Evolutionary conservation across 2,113 vertebrate genomes (phyloP).

Genomic region (Rhombomys opimus): DNA sequence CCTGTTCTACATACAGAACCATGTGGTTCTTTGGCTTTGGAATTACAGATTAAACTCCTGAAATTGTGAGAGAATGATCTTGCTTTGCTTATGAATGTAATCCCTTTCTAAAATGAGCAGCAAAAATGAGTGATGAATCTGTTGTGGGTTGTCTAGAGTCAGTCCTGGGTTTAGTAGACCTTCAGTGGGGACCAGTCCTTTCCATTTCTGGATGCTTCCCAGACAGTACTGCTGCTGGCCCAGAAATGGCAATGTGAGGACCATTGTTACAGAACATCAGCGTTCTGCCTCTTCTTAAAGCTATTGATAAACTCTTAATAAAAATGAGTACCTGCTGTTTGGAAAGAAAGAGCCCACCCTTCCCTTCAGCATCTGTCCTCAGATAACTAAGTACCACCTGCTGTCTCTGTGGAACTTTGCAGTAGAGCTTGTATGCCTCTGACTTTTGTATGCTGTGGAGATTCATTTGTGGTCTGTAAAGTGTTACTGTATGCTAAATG

Average conservation of each 20-base stretch:
- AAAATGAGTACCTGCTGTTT: background rate
- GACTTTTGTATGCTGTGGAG: background rate
- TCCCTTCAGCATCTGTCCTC: background rate
- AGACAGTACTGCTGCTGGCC: background rate
- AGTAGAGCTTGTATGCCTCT: background rate
- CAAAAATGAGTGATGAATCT: background rate
- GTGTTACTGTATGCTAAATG: background rate
- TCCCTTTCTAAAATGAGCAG: background rate
- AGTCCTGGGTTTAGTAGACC: background rate
- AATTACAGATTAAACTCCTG: background rate
- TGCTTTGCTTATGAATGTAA: background rate
- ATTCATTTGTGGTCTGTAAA: constrained; percentile 17
- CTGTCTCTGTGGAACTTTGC: background rate
- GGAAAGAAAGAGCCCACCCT: background rate
- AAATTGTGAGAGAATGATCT: background rate
- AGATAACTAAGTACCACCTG: background rate
- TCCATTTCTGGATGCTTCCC: background rate
- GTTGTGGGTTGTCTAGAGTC: background rate
- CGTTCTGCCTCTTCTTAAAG: background rate
- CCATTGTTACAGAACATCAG: background rate
- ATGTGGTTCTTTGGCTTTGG: background rate
- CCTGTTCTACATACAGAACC: constrained; percentile 17
- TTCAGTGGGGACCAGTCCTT: background rate
- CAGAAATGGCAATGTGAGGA: background rate
- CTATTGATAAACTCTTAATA: constrained; percentile 28